Evolutionary conservation across 1,140 invertebrate species (phyloP), one percentile per base, ranked within the genome.

Genomic region (Tyrophagus putrescentiae): DNA sequence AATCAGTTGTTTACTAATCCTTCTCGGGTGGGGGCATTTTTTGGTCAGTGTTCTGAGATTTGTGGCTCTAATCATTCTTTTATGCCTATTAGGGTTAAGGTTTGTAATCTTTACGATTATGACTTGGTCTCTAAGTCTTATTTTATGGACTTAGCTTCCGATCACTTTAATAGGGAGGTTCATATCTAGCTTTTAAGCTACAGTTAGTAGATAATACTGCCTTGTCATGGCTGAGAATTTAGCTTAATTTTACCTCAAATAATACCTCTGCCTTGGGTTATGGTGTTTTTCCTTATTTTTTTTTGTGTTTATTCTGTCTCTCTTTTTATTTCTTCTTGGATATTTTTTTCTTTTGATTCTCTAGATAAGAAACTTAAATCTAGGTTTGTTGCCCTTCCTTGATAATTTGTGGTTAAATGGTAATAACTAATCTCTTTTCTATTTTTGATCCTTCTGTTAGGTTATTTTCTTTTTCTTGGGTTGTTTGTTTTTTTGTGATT

Each of bases 21-120:
- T 21, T 11, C 9, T 11, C 74, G 76, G 41, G 67, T 76, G 33
- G 80, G 81, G 45, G 62, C 81, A 66, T 81, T 76, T 70, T 82
- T 71, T 73, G 81, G 82, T 0, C 81, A 84, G 77, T 84, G 82
- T 71, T 84, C 82, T 68, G 83, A 84, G 78, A 83, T 84, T 76
- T 85, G 82, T 77, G 81, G 82, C 6, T 73, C 75, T 57, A 84
- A 84, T 72, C 82, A 84, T 72, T 79, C 77, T 58, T 83, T 84
- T 78, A 84, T 85, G 76, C 82, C 82, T 58, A 83, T 84, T 78
- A 72, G 76, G 60, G 68, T 83, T 67, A 78, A 82, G 54, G 57
- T 64, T 36, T 57, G 64, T 41, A 31, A 31, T 42, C 36, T 65
- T 6, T 9, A 29, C 21, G 36, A 27, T 42, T 70, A 39, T n/a